Evolutionary conservation across 2,888 invertebrate species (phyloP), one percentile per base, ranked within the genome.

Genomic region (Strigamia crassipes): DNA sequence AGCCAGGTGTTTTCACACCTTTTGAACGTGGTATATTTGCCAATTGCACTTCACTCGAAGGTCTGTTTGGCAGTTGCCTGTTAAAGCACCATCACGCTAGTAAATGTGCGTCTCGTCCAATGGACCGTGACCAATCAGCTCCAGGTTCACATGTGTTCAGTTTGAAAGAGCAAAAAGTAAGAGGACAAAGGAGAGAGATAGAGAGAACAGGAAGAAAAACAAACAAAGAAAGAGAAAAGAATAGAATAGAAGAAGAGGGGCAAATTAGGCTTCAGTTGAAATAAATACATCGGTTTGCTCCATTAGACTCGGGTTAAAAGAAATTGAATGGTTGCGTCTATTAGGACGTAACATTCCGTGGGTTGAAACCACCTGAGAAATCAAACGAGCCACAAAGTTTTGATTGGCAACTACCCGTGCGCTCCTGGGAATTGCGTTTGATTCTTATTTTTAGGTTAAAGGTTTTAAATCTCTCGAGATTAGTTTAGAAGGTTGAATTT

Each of bases 271-370:
- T 27, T 73, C 73, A 61, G 38, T 66, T 41, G 81, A 31, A 56
- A 81, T 81, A 81, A 81, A 81, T 81, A 81, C 61, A 61, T 81
- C 81, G n/a, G 56, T 18, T 81, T 27, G 81, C 61, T 38, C 81
- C 81, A 81, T 81, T 81, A 81, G 81, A 34, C 38, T 6, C 42
- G 34, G 27, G 66, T 81, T 61, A 31, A 31, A 31, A 18, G 38
- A 31, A 56, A 34, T 56, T 38, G 81, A 81, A 27, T 31, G 66
- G n/a, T 80, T 27, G 81, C 61, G 18, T 38, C 34, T 61, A 27
- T 27, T 34, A 18, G 56, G 27, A 27, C 15, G 9, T 13, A 27
- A 31, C 34, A 18, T 61, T 61, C 38, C 81, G 56, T 21, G 27
- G 31, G 21, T 78, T 46, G 21, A 46, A 51, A 61, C 41, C 81